Conservation (phyloP, 2,797 vertebrate species). For the Threskiornis aethiopicus region DNA sequence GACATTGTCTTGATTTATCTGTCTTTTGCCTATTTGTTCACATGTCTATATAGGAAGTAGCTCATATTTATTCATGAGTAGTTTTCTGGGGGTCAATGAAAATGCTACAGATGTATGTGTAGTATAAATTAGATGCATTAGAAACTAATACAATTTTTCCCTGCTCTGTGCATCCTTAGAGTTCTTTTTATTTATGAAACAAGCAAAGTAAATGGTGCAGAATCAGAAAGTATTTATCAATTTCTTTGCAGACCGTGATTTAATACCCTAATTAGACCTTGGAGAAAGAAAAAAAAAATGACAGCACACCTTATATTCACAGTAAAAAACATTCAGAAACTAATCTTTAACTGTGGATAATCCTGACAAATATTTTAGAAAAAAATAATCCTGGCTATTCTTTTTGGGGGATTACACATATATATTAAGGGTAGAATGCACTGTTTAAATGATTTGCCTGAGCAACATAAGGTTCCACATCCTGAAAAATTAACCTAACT, state of each 20-base stretch:
- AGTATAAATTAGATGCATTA: neutral
- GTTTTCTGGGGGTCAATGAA: neutral
- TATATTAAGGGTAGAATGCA: neutral
- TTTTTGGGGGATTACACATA: neutral
- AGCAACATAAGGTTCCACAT: slow-evolving; percentile 1
- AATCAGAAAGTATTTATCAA: neutral
- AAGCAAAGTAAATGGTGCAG: neutral
- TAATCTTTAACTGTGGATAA: neutral
- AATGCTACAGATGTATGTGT: neutral
- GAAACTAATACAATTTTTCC: neutral
- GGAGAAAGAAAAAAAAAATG: neutral
- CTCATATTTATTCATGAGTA: neutral
- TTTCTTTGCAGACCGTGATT: neutral
- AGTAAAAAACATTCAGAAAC: neutral
- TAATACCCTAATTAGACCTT: neutral
- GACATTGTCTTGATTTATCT: neutral
- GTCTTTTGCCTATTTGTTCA: neutral
- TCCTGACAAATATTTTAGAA: neutral
- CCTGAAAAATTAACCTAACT: slow-evolving; percentile 22
- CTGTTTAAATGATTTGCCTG: slow-evolving; percentile 11
- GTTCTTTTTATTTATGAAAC: neutral
- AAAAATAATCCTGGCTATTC: neutral
- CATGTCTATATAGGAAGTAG: neutral
- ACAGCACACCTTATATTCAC: neutral
- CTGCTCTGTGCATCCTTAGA: neutral